A percentile compares a stretch with the other conserved stretches of the same genome.
Evolutionary conservation across 1,140 invertebrate genomes (phyloP).

Genomic region (Musca domestica): DNA sequence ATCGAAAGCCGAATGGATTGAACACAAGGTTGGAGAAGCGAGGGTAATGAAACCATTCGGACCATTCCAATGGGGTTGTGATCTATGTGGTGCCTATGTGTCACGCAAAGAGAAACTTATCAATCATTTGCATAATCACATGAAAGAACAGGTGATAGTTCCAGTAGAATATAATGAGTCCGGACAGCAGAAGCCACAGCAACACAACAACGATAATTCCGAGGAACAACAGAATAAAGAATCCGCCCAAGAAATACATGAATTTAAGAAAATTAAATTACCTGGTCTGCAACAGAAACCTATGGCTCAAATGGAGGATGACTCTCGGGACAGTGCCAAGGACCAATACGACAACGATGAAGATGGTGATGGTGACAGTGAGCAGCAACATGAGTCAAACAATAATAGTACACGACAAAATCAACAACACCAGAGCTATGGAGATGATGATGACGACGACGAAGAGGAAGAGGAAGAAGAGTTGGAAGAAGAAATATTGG

Average conservation of each 20-base stretch:
- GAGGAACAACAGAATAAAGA: neutral
- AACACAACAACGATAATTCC: neutral
- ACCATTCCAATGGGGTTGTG: constrained; percentile 53
- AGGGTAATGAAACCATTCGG: constrained; percentile 46
- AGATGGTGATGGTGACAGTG: constrained; percentile 11
- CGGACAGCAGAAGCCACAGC: neutral
- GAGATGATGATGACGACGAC: constrained; percentile 17
- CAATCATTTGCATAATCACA: constrained; percentile 50
- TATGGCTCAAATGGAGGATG: neutral
- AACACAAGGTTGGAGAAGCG: constrained; percentile 49
- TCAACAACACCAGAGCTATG: neutral
- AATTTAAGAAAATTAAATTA: constrained; percentile 14
- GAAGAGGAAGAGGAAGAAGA: constrained; percentile 19
- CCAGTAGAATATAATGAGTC: constrained; percentile 29
- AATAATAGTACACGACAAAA: constrained; percentile 10
- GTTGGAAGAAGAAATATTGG: neutral
- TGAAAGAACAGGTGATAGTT: constrained; percentile 48
- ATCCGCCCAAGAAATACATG: neutral
- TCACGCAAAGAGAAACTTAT: constrained; percentile 52
- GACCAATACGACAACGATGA: constrained; percentile 7
- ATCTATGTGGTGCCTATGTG: constrained; percentile 50
- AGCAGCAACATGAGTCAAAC: neutral
- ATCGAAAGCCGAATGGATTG: constrained; percentile 48
- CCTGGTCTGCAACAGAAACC: neutral
- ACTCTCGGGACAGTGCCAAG: neutral